Evolutionary conservation across 2,113 vertebrate species (phyloP).

Genomic region (Chionis minor): DNA sequence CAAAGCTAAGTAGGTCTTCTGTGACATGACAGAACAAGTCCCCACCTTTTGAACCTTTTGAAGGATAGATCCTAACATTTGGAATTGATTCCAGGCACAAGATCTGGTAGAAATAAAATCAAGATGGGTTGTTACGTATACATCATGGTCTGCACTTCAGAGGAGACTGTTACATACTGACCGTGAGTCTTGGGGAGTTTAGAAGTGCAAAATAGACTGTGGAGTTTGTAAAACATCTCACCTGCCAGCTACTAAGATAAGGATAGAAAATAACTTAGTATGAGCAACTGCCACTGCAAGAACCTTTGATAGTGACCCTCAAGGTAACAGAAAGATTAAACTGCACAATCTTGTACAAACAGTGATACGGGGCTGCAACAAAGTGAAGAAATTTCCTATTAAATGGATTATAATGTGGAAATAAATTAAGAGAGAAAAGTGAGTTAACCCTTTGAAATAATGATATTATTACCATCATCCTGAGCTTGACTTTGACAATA

Average conservation of each 20-base stretch:
- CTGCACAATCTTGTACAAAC: neutral
- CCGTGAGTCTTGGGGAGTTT: neutral
- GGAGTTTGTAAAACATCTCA: neutral
- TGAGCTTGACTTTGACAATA: neutral
- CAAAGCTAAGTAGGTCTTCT: neutral
- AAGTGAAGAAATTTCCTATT: neutral
- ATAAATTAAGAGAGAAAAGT: neutral
- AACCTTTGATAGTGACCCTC: neutral
- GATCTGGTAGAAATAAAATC: constrained; percentile 7
- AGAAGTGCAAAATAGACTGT: neutral
- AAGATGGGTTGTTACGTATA: neutral
- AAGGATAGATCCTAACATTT: neutral
- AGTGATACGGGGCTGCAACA: neutral
- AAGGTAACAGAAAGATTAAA: neutral
- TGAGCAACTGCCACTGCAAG: neutral
- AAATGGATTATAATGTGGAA: neutral
- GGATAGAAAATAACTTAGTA: neutral
- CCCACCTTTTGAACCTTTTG: neutral
- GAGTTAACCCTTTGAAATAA: neutral
- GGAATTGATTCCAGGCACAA: neutral
- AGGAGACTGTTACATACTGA: neutral
- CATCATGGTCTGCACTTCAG: neutral
- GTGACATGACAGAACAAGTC: neutral
- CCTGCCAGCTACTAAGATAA: neutral
- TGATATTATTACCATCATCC: neutral